Evolutionary conservation across 37 sponge, comb jelly and placozoan species (phyloP).

Genomic region (Tethya wilhelma): DNA sequence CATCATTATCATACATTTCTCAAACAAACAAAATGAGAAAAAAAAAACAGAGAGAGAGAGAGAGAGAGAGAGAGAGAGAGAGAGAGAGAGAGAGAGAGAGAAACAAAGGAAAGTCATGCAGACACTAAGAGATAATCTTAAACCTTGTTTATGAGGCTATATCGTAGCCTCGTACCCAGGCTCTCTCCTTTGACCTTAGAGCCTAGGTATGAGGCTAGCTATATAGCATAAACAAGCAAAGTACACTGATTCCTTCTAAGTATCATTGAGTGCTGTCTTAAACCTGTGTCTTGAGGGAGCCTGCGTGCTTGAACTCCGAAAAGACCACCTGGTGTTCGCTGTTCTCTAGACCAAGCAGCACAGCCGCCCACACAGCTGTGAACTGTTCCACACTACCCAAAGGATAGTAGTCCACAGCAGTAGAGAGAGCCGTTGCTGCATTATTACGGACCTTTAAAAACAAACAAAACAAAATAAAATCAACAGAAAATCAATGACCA

Average conservation of each 20-base stretch:
- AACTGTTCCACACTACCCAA: background rate
- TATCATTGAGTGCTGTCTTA: background rate
- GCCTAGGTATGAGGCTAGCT: too few relatives aligned
- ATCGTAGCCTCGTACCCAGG: too few relatives aligned
- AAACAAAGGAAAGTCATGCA: conserved; percentile 6
- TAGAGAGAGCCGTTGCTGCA: conserved; percentile 58
- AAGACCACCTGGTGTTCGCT: conserved; percentile 55
- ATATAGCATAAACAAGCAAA: too few relatives aligned
- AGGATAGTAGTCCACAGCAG: background rate
- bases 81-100: conserved; percentile 43
- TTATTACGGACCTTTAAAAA: conserved; percentile 59
- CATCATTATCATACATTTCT: too few relatives aligned
- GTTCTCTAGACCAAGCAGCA: conserved; percentile 32
- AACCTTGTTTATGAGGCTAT: too few relatives aligned
- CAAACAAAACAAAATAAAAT: background rate
- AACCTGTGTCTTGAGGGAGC: conserved; percentile 37
- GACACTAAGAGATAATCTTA: background rate
- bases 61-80: conserved; percentile 36
- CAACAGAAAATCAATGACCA: background rate
- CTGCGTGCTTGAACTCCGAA: conserved; percentile 62
- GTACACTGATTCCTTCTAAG: background rate
- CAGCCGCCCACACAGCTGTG: conserved; percentile 33
- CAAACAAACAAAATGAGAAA: too few relatives aligned
- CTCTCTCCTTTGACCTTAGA: too few relatives aligned
- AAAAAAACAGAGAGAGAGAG: conserved; percentile 25